Base-by-base conservation (phyloP, 2,113 vertebrate genomes). In the Tachysurus vachellii region DNA sequence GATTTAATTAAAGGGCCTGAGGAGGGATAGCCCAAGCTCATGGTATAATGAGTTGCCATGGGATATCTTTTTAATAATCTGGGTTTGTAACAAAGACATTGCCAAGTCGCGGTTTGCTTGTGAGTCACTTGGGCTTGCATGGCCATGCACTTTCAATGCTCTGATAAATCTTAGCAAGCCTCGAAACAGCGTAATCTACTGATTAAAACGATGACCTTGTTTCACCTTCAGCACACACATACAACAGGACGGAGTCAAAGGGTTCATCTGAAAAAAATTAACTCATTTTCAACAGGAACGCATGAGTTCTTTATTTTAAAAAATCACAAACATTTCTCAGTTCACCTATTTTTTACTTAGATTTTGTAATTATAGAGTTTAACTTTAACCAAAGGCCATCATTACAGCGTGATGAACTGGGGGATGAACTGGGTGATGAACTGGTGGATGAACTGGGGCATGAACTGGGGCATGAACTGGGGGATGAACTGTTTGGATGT, bases 21-120 rank as follows among this genome's bases (percentile, higher is more conserved):
- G 90, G 92, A 90, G 91, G 92, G 94, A 95, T 93, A 91, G 93
- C 93, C 93, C 83, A 85, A 94, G 92, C 90, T 92, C 92, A 94
- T 92, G 90, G 89, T 94, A 93, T 96, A 95, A 95, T 94, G 94
- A 95, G 94, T 92, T 93, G 94, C 95, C 92, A 87, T 85, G 90
- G 93, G 94, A 95, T 91, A 94, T 94, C 54, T 93, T 94, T 94
- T 94, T 95, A 94, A 94, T 94, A 94, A 93, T 94, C 91, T 92
- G 89, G 88, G 90, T 93, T 94, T 93, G 91, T 94, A 94, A 95
- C 92, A 94, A 94, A 95, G 93, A 94, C 92, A 91, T 93, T 94
- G 93, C 93, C 92, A 94, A 93, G 91, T 92, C 92, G 91, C 84
- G 84, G 90, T 91, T 26, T 17, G 89, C 92, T 93, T 92, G 92